Conservation (phyloP, 2,113 vertebrate species). For the Epinephelus moara region DNA sequence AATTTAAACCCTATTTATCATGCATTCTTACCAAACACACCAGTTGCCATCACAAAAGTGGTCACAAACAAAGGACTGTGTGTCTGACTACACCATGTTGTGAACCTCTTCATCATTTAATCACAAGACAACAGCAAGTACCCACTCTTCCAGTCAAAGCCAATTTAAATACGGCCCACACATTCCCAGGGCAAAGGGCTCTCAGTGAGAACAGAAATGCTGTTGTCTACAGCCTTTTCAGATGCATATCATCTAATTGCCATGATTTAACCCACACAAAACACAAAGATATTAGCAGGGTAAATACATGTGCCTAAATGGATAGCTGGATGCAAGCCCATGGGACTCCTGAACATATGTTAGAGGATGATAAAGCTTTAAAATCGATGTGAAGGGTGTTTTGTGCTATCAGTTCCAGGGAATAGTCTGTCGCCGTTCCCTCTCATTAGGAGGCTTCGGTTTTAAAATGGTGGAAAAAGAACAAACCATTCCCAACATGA, state of each 20-base stretch:
- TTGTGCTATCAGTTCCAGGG: conserved; percentile 25
- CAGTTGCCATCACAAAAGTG: conserved; percentile 16
- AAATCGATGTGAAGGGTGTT: conserved; percentile 33
- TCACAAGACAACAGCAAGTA: conserved; percentile 37
- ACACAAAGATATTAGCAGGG: conserved; percentile 54
- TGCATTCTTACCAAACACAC: conserved; percentile 12
- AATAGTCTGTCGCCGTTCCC: conserved; percentile 19
- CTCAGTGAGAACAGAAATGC: conserved; percentile 61
- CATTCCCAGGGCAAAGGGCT: conserved; percentile 44
- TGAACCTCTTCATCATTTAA: conserved; percentile 43
- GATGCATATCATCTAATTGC: conserved; percentile 70
- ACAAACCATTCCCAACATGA: conserved; percentile 40
- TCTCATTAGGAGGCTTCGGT: conserved; percentile 42
- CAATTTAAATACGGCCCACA: conserved; percentile 56
- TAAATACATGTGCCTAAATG: conserved; percentile 41
- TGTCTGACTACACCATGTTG: conserved; percentile 17
- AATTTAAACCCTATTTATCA: background rate
- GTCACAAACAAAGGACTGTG: conserved; percentile 36
- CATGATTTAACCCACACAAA: conserved; percentile 42
- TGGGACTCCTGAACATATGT: conserved; percentile 39
- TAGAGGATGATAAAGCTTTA: conserved; percentile 32
- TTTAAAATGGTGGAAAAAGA: conserved; percentile 45
- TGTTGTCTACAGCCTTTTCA: conserved; percentile 68
- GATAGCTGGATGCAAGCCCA: conserved; percentile 33
- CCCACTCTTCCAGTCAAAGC: conserved; percentile 54